Base-by-base conservation (phyloP, 2,888 invertebrate genomes). In the Aleiodes leptofemur region DNA sequence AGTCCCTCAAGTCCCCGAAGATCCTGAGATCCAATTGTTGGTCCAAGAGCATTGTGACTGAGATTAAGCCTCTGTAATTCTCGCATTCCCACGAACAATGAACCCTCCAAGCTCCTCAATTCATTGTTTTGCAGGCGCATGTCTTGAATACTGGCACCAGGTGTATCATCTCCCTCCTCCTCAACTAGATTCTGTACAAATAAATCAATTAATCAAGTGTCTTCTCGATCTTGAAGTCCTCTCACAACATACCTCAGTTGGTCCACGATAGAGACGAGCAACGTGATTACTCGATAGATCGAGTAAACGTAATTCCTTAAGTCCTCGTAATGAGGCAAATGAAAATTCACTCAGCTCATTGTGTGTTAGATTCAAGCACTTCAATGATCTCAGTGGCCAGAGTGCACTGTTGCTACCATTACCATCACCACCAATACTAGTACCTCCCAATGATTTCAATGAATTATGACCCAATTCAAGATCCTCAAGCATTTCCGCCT, bases 271-370 rank as follows among this genome's bases (percentile, higher is more conserved):
- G 23, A 89, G 81, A 61, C 92, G 92, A 69, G 90, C 91, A 73
- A 96, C 95, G 86, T 91, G 92, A 87, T 96, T 96, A 86, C 93
- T 92, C 3, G 96, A 96, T 31, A 96, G 90, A 89, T 96, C 96
- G 73, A 96, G 92, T 14, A 93, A 91, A 66, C 92, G 92, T n/a
- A 96, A 90, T 78, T 92, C 92, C 79, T 93, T 92, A 76, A 96
- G 89, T 0, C 96, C 96, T 74, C 94, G 93, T 61, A 96, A 93
- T 88, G 96, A 95, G 86, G 94, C 93, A 84, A 96, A 92, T 0
- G 95, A 95, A 90, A 96, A 96, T 84, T 95, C 95, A 0, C 92
- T 91, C 74, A 96, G 91, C 53, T 92, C 91, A 86, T 96, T 96
- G 86, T 94, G 93, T 0, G 95, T 95, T 77, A 96, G 90, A 89